phyloP scores from a whole-genome alignment of 2,113 vertebrate species.

The Neofelis nebulosa region DNA sequence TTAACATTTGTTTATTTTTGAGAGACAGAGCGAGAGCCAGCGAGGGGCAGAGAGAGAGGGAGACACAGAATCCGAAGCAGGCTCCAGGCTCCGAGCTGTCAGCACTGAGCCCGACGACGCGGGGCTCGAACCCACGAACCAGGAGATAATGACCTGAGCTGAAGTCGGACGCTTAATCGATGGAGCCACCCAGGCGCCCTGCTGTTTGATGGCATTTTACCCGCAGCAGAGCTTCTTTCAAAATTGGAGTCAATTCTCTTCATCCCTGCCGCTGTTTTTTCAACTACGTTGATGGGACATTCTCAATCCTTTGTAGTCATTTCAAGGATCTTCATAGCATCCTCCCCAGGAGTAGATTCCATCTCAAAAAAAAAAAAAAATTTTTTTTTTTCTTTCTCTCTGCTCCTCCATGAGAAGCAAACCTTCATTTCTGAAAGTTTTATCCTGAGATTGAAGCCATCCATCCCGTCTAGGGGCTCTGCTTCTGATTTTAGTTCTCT shows the following conservation, averaged over 20 bases:
- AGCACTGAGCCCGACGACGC: no score
- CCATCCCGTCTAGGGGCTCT: not conserved
- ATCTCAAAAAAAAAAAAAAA: not conserved
- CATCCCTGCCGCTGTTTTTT: not conserved
- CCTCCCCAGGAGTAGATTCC: not conserved
- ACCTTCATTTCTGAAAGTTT: not conserved
- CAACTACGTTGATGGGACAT: not conserved
- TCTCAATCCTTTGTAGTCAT: not conserved
- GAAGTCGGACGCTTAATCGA: no score
- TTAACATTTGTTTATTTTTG: no score
- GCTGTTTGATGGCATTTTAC: not conserved
- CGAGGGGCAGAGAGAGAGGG: no score
- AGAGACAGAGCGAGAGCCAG: no score
- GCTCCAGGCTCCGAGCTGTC: no score
- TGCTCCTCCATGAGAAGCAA: not conserved
- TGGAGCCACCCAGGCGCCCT: no score
- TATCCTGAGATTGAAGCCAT: not conserved
- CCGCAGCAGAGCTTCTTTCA: not conserved
- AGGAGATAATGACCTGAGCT: no score
- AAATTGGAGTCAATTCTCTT: not conserved
- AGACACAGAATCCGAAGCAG: no score
- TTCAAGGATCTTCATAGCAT: not conserved
- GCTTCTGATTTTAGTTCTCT: not conserved
- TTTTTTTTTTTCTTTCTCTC: not conserved
- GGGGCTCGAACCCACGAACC: no score